phyloP scores from a whole-genome alignment of 2,113 vertebrate species.

The Entelurus aequoreus region DNA sequence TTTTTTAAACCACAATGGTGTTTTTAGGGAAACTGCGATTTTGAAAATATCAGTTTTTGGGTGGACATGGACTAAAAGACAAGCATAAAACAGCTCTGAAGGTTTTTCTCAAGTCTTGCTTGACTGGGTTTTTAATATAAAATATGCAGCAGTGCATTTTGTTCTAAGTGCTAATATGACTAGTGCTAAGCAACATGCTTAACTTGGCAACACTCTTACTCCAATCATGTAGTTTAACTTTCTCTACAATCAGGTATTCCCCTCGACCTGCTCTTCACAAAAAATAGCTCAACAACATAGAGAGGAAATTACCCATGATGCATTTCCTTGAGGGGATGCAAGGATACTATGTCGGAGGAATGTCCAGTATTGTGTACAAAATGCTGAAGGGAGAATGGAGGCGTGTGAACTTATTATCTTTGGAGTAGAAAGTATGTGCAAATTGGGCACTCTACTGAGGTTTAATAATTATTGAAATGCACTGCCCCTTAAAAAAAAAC shows the following conservation, averaged over 20 bases:
- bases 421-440: not conserved
- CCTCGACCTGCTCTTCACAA: conserved; percentile 24
- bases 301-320: conserved; percentile 48
- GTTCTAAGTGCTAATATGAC: too few species aligned
- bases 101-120: too few species aligned
- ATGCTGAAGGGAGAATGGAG: conserved; percentile 8
- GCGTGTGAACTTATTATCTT: conserved; percentile 17
- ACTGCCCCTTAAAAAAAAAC: too few species aligned
- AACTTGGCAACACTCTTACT: conserved; percentile 30
- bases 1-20: too few species aligned
- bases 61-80: too few species aligned
- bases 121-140: too few species aligned
- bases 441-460: not conserved
- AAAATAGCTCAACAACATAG: conserved; percentile 40
- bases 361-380: conserved; percentile 36
- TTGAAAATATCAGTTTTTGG: too few species aligned
- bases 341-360: conserved; percentile 37
- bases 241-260: conserved; percentile 28
- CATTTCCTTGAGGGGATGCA: conserved; percentile 42
- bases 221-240: conserved; percentile 10
- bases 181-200: too few species aligned
- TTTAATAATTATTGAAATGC: too few species aligned
- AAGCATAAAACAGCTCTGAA: too few species aligned
- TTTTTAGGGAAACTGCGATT: too few species aligned
- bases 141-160: too few species aligned